Conservation (phyloP, 2,888 invertebrate genomes). For the Keiferia lycopersicella region DNA sequence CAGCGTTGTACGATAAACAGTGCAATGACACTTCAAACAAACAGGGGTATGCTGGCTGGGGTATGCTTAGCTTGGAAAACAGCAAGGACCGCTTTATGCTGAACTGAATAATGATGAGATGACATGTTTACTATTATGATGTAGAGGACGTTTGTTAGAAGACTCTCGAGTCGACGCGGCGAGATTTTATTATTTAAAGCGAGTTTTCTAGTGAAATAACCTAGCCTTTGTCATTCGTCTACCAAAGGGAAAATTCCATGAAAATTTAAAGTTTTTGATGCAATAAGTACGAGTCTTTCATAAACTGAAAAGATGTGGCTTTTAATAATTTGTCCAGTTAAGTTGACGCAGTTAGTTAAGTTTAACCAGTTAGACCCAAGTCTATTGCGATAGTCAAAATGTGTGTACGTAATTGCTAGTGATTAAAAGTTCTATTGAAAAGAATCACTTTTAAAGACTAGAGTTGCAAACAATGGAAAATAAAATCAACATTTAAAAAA, state of each 20-base stretch:
- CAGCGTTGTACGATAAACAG: conserved; percentile 49
- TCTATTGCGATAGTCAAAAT: no score
- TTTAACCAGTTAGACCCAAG: no score
- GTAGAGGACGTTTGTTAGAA: conserved; percentile 16
- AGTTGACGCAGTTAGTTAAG: no score
- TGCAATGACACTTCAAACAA: conserved; percentile 47
- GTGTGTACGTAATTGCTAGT: no score
- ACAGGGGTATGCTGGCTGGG: conserved; percentile 36
- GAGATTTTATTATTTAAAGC: conserved; percentile 24
- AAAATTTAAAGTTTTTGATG: background rate
- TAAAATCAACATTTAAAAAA: background rate
- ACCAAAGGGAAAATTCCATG: background rate
- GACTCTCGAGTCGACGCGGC: conserved; percentile 4
- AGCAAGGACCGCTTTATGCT: conserved; percentile 44
- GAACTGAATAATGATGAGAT: conserved; percentile 47
- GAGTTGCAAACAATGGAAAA: background rate
- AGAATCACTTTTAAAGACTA: background rate
- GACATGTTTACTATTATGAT: conserved; percentile 31
- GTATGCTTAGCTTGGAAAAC: conserved; percentile 39
- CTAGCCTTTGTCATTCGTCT: background rate
- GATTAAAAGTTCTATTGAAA: background rate
- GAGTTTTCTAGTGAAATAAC: conserved; percentile 4
- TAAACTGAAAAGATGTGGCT: background rate
- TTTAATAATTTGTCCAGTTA: no score
- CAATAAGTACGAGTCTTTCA: background rate